phyloP scores from a whole-genome alignment of 2,113 vertebrate species.

The Alethe diademata region DNA sequence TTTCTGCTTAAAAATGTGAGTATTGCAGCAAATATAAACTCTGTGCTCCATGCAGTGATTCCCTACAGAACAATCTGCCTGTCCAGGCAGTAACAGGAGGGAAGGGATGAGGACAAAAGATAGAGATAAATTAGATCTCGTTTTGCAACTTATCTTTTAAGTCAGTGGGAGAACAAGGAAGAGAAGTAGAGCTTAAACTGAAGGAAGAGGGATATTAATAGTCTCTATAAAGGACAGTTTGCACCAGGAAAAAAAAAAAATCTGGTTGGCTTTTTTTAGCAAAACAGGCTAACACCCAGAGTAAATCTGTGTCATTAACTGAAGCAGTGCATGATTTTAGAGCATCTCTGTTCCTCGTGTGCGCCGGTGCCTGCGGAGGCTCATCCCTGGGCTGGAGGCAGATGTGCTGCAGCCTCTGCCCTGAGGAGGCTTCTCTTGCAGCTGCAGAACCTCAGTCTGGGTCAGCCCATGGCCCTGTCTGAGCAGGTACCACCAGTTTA shows the following conservation, averaged over 20 bases:
- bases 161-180: constrained; percentile 38
- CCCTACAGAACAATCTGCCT: background rate
- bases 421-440: background rate
- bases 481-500: constrained; percentile 10
- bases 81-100: background rate
- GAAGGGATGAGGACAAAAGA: background rate
- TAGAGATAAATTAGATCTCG: background rate
- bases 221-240: constrained; percentile 58
- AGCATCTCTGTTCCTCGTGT: background rate
- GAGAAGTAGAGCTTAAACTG: constrained; percentile 40
- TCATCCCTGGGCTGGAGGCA: background rate
- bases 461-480: background rate
- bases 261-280: constrained; percentile 46
- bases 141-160: constrained; percentile 44
- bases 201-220: constrained; percentile 55
- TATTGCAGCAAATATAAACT: background rate
- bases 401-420: background rate
- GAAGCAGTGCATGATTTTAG: constrained; percentile 23
- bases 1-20: background rate
- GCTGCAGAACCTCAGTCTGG: background rate
- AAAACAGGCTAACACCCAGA: constrained; percentile 45
- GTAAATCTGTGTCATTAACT: constrained; percentile 65
- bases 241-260: constrained; percentile 35
- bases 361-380: background rate
- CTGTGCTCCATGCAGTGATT: background rate